Percentiles rank a stretch among this genome's conserved stretches.
Evolutionary conservation across 2,797 vertebrate species (phyloP).

Genomic region (Cyprinodon diabolis): DNA sequence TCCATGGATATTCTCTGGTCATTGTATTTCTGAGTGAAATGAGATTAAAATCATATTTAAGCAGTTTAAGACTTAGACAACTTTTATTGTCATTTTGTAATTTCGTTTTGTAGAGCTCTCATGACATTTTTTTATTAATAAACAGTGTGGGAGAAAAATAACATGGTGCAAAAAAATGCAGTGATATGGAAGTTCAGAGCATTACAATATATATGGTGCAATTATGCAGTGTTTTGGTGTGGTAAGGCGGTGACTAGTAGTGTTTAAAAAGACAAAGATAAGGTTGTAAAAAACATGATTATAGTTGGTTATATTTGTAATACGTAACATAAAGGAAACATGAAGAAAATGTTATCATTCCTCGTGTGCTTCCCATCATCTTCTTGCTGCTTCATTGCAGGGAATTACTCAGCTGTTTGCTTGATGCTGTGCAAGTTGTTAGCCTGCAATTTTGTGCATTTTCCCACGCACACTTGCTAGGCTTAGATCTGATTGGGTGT

Average conservation of each 20-base stretch:
- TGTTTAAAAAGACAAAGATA: not conserved
- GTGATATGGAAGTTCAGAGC: no score
- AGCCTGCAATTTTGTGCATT: conserved; percentile 11
- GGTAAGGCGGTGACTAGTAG: no score
- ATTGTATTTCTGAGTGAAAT: conserved; percentile 5
- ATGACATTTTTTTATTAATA: no score
- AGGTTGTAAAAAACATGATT: conserved; percentile 22
- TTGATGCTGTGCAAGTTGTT: conserved; percentile 20
- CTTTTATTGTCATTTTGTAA: no score
- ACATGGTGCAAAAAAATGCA: no score
- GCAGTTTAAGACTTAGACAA: not conserved
- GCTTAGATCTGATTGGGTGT: conserved; percentile 21
- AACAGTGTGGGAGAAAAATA: no score
- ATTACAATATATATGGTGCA: no score
- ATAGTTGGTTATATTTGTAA: conserved; percentile 17
- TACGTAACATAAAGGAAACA: not conserved
- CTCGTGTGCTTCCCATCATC: not conserved
- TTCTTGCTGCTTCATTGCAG: conserved; percentile 38
- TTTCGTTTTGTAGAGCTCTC: no score
- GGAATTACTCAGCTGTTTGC: conserved; percentile 58
- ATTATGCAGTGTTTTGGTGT: no score
- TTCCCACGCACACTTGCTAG: conserved; percentile 25
- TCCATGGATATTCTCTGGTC: conserved; percentile 22
- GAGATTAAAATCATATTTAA: conserved; percentile 16
- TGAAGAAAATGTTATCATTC: not conserved